Evolutionary conservation across 2,888 invertebrate genomes (phyloP), one percentile per base, ranked within the genome.

Genomic region (Aspidiotus destructor): DNA sequence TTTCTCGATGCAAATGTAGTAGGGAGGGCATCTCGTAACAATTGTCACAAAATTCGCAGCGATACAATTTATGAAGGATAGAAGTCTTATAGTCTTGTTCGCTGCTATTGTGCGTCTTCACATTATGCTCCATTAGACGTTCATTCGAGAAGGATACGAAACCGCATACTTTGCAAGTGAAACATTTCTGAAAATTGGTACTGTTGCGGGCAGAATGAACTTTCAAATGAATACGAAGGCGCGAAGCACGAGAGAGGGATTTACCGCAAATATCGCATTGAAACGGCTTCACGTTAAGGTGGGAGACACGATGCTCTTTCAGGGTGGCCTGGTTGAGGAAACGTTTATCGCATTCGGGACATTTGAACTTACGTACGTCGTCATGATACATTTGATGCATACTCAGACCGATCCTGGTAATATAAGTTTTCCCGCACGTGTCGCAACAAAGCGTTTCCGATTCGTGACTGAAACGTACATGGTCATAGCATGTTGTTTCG

Each of bases 181-280:
- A 71, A 41, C 71, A 71, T 60, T 52, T 61, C 60, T 73, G 72
- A 16, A 70, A 68, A 1, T 70, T 68, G 9, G 67, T 65, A 57
- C 71, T 68, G 52, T 72, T 71, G 55, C 79, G 78, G 70, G 80
- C 79, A 64, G 80, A 80, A 70, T 82, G 82, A 6, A 80, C 80
- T 1, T 81, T 75, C 62, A 82, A 74, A 73, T 82, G 82, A 79
- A 80, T 80, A 7, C 81, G 76, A 41, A 82, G 76, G 0, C 82
- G 78, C 0, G 81, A 81, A 7, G 80, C 77, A 0, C 82, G 79
- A 5, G 81, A 81, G 69, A 82, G 73, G 65, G 81, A 80, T 75
- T 81, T 81, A 71, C 80, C 74, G 72, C 82, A 82, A 60, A 82
- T 80, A 76, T 82, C 81, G 73, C 82, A 82, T 73, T 81, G 81